A percentile compares a stretch with the other conserved stretches of the same genome.
phyloP scores from a whole-genome alignment of 2,113 vertebrate genomes.

The Tupaia tana region DNA sequence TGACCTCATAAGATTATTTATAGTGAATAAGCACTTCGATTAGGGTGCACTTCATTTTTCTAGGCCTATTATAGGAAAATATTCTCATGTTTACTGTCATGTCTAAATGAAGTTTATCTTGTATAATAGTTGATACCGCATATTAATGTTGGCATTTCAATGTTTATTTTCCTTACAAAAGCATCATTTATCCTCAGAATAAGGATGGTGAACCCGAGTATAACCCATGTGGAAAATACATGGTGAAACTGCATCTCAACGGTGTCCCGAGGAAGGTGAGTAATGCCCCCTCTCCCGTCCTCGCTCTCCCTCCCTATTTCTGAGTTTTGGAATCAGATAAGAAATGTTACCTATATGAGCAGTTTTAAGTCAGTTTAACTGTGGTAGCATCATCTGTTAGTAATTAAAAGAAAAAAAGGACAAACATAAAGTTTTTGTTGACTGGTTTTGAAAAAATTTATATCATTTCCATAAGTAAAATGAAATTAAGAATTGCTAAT shows the following conservation, averaged over 20 bases:
- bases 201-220: conserved; percentile 97
- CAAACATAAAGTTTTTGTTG: background rate
- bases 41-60: conserved; percentile 39
- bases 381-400: background rate
- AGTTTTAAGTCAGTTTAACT: conserved; percentile 34
- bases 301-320: background rate
- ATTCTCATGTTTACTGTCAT: conserved; percentile 51
- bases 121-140: conserved; percentile 43
- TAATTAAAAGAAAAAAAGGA: conserved; percentile 59
- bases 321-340: conserved; percentile 36
- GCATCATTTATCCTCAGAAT: conserved; percentile 99
- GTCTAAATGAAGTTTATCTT: conserved; percentile 14
- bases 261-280: conserved; percentile 97
- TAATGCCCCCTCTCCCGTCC: background rate
- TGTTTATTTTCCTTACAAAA: conserved; percentile 81
- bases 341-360: conserved; percentile 38
- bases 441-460: conserved; percentile 33
- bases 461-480: conserved; percentile 35
- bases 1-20: background rate
- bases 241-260: conserved; percentile 99
- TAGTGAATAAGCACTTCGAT: conserved; percentile 20
- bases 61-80: conserved; percentile 32
- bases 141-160: conserved; percentile 67
- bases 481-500: conserved; percentile 20
- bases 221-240: conserved; percentile 99